Evolutionary conservation across 2,888 invertebrate species (phyloP), one percentile per base, ranked within the genome.

Genomic region (Athetis lepigone): DNA sequence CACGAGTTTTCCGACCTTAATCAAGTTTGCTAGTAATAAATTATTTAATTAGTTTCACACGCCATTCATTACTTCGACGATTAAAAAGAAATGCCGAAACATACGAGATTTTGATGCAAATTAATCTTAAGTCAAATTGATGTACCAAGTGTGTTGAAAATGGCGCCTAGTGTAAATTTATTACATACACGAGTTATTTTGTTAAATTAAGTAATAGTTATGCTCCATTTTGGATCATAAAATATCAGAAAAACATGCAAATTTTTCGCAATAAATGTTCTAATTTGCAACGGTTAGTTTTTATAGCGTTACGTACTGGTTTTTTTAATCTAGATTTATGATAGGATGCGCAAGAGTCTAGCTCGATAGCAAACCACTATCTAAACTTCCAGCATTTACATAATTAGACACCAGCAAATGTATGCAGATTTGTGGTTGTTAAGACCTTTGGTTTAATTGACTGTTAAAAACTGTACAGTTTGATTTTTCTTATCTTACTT

Each of bases 181-280:
- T 37, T 39, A 13, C 2, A 52, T 8, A 7, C n/a, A n/a, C 13
- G 11, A 11, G 33, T 40, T 40, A 37, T 69, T 67, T 49, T 13
- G 21, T 55, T 56, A 23, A n/a, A 52, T 59, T 55, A 43, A 37
- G 49, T 33, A 65, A 66, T 46, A 43, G n/a, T 56, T 55, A 36
- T 6, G 25, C 39, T 43, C 8, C 4, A 47, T 54, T 68, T 64
- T 9, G 11, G 27, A 33, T 47, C 33, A 43, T 68, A 16, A 43
- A 40, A 51, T 56, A 50, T 46, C 39, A 29, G 29, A 43, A 36
- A 23, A 55, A 33, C 47, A 46, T 63, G 51, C 36, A 43, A 72
- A 50, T 63, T 42, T 29, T 55, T 43, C 0, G 57, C 45, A 61
- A 54, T 63, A 43, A 52, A 56, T 19, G 16, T 52, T 13, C 21